Evolutionary conservation across 2,888 invertebrate genomes (phyloP).

Genomic region (Chloroclysta siterata): DNA sequence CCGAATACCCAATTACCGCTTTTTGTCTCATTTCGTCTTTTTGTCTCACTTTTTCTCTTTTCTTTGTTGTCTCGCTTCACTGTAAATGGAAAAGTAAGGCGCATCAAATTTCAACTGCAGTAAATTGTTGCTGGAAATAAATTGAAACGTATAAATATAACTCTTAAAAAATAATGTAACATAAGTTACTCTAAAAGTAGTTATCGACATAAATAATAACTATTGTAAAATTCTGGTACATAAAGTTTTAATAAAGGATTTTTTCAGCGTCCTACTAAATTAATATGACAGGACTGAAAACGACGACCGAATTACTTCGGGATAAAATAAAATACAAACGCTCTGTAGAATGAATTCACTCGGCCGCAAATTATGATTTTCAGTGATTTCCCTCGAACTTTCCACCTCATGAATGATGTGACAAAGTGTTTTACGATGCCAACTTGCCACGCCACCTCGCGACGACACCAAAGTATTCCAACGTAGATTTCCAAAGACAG

Average conservation of each 20-base stretch:
- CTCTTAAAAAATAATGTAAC: no score
- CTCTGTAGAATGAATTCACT: neutral
- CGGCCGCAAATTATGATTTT: neutral
- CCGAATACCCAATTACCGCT: slow-evolving; percentile 71
- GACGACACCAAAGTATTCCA: slow-evolving; percentile 42
- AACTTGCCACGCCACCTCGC: slow-evolving; percentile 9
- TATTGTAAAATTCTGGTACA: no score
- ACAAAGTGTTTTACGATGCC: slow-evolving; percentile 16
- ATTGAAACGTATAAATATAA: no score
- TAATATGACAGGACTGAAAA: no score
- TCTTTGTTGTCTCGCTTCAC: slow-evolving; percentile 51
- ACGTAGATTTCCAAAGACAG: slow-evolving; percentile 53
- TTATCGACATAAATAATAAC: no score
- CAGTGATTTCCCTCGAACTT: neutral
- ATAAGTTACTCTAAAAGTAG: no score
- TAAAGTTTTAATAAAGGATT: no score
- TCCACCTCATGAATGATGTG: slow-evolving; percentile 9
- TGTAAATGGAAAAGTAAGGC: slow-evolving; percentile 38
- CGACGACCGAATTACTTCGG: no score
- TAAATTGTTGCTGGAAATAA: no score
- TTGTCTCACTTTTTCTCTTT: slow-evolving; percentile 50
- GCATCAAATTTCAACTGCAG: slow-evolving; percentile 11
- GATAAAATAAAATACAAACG: no score
- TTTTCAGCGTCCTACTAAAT: no score
- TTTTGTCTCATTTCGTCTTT: slow-evolving; percentile 59